Conservation (phyloP, 1,140 invertebrate genomes). For the Pogonomyrmex barbatus region DNA sequence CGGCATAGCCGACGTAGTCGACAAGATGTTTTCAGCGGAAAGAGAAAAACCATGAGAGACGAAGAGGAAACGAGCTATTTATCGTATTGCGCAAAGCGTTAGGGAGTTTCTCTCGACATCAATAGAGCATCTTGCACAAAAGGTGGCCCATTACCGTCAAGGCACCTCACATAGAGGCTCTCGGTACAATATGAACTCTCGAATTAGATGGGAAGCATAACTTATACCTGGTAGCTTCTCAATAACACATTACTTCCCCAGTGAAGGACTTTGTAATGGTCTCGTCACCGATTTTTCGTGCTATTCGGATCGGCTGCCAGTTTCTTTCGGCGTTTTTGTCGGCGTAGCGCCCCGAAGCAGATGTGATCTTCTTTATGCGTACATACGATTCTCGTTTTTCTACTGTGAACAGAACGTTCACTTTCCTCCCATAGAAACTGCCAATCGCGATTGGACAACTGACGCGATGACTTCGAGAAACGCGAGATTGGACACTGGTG, state of each 20-base stretch:
- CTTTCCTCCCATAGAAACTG: not conserved
- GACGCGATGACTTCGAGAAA: slow-evolving; percentile 37
- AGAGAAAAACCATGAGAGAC: not conserved
- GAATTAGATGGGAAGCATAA: slow-evolving; percentile 68
- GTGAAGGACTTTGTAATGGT: slow-evolving; percentile 70
- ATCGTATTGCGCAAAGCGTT: slow-evolving; percentile 73
- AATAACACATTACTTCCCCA: slow-evolving; percentile 76
- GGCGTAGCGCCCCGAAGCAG: slow-evolving; percentile 66
- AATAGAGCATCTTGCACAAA: slow-evolving; percentile 77
- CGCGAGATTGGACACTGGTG: too few species aligned
- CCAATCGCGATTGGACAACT: slow-evolving; percentile 26
- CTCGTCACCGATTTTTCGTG: slow-evolving; percentile 69
- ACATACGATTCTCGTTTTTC: not conserved
- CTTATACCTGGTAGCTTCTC: slow-evolving; percentile 82
- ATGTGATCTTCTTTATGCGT: not conserved
- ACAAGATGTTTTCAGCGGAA: slow-evolving; percentile 47
- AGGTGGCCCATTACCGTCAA: slow-evolving; percentile 73
- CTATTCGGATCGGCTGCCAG: slow-evolving; percentile 51
- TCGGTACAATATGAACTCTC: slow-evolving; percentile 76
- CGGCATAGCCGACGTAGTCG: slow-evolving; percentile 18
- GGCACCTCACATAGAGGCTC: slow-evolving; percentile 70
- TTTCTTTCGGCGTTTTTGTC: slow-evolving; percentile 63
- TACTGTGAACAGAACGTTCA: not conserved
- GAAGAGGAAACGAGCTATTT: slow-evolving; percentile 36
- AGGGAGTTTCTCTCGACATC: slow-evolving; percentile 77